These are phyloP conservation scores for Clarias laeviceps DNA, from an alignment of 2,797 vertebrate species.

Conservation along the genomic window DNA sequence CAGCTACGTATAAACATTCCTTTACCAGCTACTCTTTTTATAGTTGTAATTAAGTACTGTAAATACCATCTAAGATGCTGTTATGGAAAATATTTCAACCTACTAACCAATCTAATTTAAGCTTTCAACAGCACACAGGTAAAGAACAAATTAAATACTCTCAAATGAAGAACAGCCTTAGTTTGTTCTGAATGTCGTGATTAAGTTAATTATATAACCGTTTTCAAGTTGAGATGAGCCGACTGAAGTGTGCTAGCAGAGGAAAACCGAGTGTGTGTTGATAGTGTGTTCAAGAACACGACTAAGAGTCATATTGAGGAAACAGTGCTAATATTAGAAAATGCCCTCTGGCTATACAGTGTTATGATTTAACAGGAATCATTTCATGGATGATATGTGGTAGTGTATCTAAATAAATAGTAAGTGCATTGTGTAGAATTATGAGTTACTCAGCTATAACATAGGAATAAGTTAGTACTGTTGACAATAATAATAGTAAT, in stretches of 20 bases:
- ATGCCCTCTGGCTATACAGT: neutral
- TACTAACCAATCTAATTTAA: neutral
- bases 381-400: neutral
- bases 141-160: neutral
- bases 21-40: neutral
- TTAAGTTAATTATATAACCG: neutral
- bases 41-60: neutral
- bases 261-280: neutral
- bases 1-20: neutral
- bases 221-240: neutral
- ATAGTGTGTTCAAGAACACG: neutral
- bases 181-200: too few species aligned
- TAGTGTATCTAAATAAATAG: neutral
- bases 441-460: neutral
- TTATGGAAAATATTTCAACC: neutral
- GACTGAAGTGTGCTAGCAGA: neutral
- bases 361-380: neutral
- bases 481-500: too few species aligned
- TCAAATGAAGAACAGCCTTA: neutral
- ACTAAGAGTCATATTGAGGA: neutral
- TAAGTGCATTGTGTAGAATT: neutral
- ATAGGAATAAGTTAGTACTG: neutral
- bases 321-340: slow-evolving; percentile 8
- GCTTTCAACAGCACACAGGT: neutral
- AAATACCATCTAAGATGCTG: neutral